Conservation (phyloP, 1,140 invertebrate species). For the Neodiprion virginianus region DNA sequence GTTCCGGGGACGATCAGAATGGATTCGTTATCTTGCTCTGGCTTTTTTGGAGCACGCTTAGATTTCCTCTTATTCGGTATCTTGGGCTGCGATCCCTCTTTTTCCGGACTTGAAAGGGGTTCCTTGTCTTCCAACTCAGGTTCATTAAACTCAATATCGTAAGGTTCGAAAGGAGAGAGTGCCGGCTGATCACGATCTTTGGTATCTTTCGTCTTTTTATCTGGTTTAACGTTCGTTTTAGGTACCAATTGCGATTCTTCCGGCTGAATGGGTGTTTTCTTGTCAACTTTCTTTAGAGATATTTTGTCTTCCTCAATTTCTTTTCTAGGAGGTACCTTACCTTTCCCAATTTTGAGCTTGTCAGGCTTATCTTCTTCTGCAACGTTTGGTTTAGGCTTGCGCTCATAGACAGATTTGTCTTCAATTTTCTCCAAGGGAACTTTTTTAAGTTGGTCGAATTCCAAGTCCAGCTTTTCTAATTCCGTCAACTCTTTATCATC, state of each 20-base stretch:
- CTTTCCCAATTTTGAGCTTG: slow-evolving; percentile 34
- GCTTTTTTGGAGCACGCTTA: slow-evolving; percentile 24
- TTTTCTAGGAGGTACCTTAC: slow-evolving; percentile 34
- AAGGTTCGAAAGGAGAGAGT: slow-evolving; percentile 31
- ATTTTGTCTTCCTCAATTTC: slow-evolving; percentile 28
- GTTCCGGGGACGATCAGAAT: slow-evolving; percentile 29
- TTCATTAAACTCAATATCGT: slow-evolving; percentile 30
- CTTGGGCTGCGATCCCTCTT: slow-evolving; percentile 29
- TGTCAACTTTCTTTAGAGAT: slow-evolving; percentile 29
- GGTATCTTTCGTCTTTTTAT: slow-evolving; percentile 16
- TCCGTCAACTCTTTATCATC: slow-evolving; percentile 35
- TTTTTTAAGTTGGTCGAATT: slow-evolving; percentile 54
- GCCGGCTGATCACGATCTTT: slow-evolving; percentile 26
- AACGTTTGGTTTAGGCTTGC: slow-evolving; percentile 27
- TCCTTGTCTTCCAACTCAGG: slow-evolving; percentile 26
- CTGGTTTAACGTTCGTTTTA: slow-evolving; percentile 11
- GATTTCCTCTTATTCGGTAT: slow-evolving; percentile 25
- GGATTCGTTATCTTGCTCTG: slow-evolving; percentile 25
- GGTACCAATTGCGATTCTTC: neutral
- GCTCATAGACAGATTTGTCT: slow-evolving; percentile 24
- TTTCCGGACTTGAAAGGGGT: slow-evolving; percentile 20
- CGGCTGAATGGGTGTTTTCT: slow-evolving; percentile 19
- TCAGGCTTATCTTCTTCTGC: slow-evolving; percentile 26
- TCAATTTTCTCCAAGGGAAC: slow-evolving; percentile 41
- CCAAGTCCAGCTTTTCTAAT: slow-evolving; percentile 34